Conservation (phyloP, 2,888 invertebrate species). For the Trisateles emortualis region DNA sequence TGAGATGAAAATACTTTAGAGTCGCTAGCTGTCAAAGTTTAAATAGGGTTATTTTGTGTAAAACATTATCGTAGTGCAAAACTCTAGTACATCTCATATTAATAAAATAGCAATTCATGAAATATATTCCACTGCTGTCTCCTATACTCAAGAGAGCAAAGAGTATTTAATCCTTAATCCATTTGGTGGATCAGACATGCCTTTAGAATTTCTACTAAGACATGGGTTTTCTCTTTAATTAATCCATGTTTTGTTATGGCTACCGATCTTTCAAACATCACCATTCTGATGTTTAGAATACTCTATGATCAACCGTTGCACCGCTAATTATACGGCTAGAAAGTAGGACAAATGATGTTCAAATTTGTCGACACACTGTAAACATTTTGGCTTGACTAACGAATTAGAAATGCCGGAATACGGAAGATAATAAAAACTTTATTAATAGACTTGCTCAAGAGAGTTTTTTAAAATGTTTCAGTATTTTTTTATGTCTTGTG, state of each 20-base stretch:
- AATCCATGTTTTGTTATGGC: conserved; percentile 35
- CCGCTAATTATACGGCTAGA: conserved; percentile 21
- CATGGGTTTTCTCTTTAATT: no score
- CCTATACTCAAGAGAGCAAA: no score
- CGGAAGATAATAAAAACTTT: conserved; percentile 37
- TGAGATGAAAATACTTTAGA: no score
- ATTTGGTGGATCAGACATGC: no score
- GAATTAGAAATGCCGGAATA: conserved; percentile 28
- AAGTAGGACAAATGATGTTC: conserved; percentile 40
- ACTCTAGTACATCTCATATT: no score
- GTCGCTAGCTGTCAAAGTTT: no score
- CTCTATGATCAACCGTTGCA: conserved; percentile 16
- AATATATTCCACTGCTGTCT: no score
- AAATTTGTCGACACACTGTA: conserved; percentile 47
- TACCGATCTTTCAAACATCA: conserved; percentile 36
- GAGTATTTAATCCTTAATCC: no score
- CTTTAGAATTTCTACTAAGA: no score
- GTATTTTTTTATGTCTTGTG: neutral
- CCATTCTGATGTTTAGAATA: conserved; percentile 25
- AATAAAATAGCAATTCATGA: no score
- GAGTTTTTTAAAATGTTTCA: conserved; percentile 17
- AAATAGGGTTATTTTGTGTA: no score
- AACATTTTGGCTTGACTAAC: conserved; percentile 29
- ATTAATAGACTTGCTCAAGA: conserved; percentile 32
- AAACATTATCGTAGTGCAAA: no score